phyloP scores from a whole-genome alignment of 2,888 invertebrate species.

The Lithophane semibrunnea region DNA sequence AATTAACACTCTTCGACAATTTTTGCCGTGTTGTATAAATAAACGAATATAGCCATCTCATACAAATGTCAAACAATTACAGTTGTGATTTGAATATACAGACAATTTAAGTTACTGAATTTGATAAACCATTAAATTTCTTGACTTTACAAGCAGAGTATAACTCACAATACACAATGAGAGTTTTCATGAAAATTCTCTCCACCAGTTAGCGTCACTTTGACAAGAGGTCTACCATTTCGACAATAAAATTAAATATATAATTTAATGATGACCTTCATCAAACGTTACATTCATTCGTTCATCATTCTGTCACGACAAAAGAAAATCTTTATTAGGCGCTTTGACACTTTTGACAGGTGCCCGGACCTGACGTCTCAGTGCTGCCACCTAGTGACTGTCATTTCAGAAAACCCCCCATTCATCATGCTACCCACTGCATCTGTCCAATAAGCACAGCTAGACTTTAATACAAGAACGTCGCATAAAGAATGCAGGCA shows the following conservation, averaged over 20 bases:
- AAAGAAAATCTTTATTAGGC: too few relatives aligned
- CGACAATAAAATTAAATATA: too few relatives aligned
- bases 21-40: not conserved
- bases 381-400: not conserved
- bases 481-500: slow-evolving; percentile 55
- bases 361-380: not conserved
- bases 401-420: not conserved
- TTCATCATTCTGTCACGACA: not conserved
- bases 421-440: slow-evolving; percentile 10
- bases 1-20: not conserved
- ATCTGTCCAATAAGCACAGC: slow-evolving; percentile 17
- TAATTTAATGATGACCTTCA: not conserved
- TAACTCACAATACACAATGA: not conserved
- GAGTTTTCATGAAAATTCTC: not conserved
- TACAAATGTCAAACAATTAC: too few relatives aligned
- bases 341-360: not conserved
- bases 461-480: slow-evolving; percentile 35
- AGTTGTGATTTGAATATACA: not conserved
- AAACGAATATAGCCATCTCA: too few relatives aligned
- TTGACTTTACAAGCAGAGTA: not conserved
- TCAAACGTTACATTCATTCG: too few relatives aligned
- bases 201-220: not conserved
- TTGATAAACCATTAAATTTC: not conserved
- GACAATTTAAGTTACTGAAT: not conserved
- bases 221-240: too few relatives aligned